Evolutionary conservation across 2,113 vertebrate genomes (phyloP), one percentile per base, ranked within the genome.

Genomic region (Rhombomys opimus): DNA sequence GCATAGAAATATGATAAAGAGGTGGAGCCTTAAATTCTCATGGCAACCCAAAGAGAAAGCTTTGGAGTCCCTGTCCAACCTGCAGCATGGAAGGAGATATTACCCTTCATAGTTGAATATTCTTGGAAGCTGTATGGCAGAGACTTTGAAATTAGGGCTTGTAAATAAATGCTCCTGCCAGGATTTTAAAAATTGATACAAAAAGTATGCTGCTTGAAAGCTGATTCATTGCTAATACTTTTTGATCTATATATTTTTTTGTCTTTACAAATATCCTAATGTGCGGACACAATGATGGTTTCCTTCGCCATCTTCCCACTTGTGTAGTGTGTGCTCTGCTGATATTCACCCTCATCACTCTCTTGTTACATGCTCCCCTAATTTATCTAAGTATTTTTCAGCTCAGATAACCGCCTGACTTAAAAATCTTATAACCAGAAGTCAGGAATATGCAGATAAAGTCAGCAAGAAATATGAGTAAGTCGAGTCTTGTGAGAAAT

Each of bases 11-110:
- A 52, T 6, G 38, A 32, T 8, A 86, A 32, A 20, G n/a, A 20
- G 27, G 17, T 15, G 4, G 84, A 22, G 17, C 61, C 27, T 86
- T 35, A 20, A 20, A 46, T 50, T 68, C 27, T 27, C 41, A 22
- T 35, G 7, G 63, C 41, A 32, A 50, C 27, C 9, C 17, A 10
- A 50, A 50, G 35, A 63, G 17, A 12, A 50, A 13, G 41, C 41
- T 3, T 86, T 4, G 0, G 41, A 1, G 15, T 50, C 38, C 30
- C 27, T 20, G 0, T 50, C 63, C 65, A 22, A 3, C 10, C 50
- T 11, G 41, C 25, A 1, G 35, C 35, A 7, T 5, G 20, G 59
- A 13, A 67, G 38, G 41, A 67, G 32, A 13, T 32, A 32, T 8
- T 2, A 32, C 61, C 30, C 41, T 67, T 46, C 9, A 22, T 46